Conservation (phyloP, 2,888 invertebrate species). For the Rambutsinella grinnellia region DNA sequence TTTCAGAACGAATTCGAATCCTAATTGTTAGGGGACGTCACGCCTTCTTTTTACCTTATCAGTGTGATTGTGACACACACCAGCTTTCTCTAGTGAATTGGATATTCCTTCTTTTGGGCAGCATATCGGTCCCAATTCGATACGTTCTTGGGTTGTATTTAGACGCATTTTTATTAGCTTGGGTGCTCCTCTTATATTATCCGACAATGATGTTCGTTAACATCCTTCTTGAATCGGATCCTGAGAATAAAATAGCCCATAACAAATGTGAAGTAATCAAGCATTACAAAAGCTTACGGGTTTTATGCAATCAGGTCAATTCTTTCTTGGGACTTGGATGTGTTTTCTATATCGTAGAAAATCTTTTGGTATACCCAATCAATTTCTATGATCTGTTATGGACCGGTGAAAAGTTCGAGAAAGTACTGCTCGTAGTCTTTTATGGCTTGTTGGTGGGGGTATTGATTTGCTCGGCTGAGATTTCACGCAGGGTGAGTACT, state of each 20-base stretch:
- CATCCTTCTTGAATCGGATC: not conserved
- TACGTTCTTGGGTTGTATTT: conserved; percentile 6
- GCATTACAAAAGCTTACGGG: conserved; percentile 18
- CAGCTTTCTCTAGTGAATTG: not conserved
- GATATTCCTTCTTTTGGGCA: not conserved
- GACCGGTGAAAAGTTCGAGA: not conserved
- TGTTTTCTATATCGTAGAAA: conserved; percentile 8
- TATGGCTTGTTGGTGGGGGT: not conserved
- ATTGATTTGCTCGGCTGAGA: conserved; percentile 26
- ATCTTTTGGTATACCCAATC: conserved; percentile 21
- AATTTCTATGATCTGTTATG: conserved; percentile 30
- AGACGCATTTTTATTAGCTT: conserved; percentile 11
- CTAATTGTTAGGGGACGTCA: not conserved
- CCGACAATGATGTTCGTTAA: not conserved
- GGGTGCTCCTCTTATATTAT: conserved; percentile 1
- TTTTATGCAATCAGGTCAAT: conserved; percentile 11
- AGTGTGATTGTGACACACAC: not conserved
- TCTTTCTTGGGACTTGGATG: not conserved
- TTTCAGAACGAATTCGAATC: not conserved
- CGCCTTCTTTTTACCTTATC: conserved; percentile 5
- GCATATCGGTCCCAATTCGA: not conserved
- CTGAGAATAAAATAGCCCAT: not conserved
- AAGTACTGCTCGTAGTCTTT: not conserved
- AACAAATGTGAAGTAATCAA: not conserved
- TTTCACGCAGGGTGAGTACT: conserved; percentile 22